Evolutionary conservation across 2,113 vertebrate species (phyloP).

Genomic region (Myiozetetes cayanensis): DNA sequence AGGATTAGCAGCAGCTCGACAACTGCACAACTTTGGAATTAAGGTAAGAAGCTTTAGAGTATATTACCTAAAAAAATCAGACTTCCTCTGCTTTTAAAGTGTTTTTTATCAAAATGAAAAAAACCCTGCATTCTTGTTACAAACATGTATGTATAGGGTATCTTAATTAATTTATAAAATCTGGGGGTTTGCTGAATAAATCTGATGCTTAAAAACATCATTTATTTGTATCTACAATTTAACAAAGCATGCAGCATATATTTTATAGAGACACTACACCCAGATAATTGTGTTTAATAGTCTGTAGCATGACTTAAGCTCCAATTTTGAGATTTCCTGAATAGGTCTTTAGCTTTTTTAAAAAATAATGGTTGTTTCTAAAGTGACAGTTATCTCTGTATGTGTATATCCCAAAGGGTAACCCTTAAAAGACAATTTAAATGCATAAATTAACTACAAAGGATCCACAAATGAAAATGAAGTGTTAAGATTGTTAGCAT

Average conservation of each 20-base stretch:
- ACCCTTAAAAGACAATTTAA: background rate
- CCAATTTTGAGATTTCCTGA: background rate
- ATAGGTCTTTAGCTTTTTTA: background rate
- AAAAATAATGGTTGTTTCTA: background rate
- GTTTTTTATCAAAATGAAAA: background rate
- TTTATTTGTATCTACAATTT: background rate
- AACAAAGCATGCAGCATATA: background rate
- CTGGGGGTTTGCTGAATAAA: background rate
- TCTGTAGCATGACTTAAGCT: background rate
- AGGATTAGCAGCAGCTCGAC: slow-evolving; percentile 91
- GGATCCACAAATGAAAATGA: background rate
- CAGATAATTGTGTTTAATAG: background rate
- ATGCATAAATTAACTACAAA: background rate
- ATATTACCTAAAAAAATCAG: background rate
- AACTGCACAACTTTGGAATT: slow-evolving; percentile 94
- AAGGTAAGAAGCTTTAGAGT: slow-evolving; percentile 76
- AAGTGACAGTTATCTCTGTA: background rate
- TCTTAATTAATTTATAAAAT: background rate
- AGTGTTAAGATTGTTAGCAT: background rate
- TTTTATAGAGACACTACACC: background rate
- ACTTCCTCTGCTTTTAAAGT: background rate
- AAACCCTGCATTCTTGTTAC: background rate
- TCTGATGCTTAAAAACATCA: background rate
- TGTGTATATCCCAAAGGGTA: background rate
- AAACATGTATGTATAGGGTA: background rate